phyloP scores from a whole-genome alignment of 2,113 vertebrate species.

The Syngnathus floridae region DNA sequence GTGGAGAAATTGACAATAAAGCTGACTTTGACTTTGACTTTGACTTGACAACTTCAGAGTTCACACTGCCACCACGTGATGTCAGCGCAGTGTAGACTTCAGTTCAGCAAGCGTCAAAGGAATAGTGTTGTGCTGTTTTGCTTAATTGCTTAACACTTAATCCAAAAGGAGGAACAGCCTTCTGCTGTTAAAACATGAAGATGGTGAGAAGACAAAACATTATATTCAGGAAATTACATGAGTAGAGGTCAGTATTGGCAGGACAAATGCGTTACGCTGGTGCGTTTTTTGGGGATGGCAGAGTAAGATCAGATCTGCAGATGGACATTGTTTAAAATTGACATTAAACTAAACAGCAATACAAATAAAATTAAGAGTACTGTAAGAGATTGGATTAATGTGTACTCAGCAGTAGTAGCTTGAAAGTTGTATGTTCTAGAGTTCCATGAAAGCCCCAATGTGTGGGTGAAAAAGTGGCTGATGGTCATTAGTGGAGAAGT shows the following conservation, averaged over 20 bases:
- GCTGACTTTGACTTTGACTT: too few relatives aligned
- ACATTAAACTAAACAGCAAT: background rate
- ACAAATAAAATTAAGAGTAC: background rate
- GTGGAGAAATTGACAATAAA: too few relatives aligned
- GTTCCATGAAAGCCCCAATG: background rate
- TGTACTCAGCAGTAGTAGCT: background rate
- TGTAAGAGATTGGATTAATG: background rate
- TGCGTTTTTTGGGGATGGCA: background rate
- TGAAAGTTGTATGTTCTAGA: background rate
- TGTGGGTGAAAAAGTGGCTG: background rate
- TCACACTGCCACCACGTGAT: background rate
- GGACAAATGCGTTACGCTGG: background rate
- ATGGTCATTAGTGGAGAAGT: background rate
- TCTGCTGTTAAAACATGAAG: background rate
- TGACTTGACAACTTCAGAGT: background rate
- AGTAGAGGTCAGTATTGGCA: background rate
- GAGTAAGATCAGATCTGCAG: background rate
- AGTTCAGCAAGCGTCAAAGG: background rate
- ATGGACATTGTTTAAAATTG: background rate
- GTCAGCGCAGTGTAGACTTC: background rate
- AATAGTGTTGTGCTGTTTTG: background rate
- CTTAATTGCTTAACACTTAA: background rate
- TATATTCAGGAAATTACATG: background rate
- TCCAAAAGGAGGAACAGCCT: background rate
- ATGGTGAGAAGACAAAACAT: background rate